Percentiles rank a stretch among this genome's conserved stretches.
phyloP scores from a whole-genome alignment of 2,797 vertebrate species.

The Urophycis tenuis region DNA sequence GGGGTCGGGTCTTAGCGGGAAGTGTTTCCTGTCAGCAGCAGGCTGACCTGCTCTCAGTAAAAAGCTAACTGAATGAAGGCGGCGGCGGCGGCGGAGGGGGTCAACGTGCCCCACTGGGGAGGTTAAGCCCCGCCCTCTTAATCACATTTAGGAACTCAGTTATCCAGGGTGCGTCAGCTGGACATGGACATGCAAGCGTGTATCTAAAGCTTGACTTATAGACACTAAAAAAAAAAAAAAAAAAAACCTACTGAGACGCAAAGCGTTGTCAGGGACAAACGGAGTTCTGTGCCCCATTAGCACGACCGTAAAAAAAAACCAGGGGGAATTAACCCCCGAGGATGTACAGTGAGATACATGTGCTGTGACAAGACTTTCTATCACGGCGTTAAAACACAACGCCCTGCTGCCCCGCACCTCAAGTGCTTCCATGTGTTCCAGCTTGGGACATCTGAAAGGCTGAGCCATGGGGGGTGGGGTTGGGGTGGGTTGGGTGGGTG shows the following conservation, averaged over 20 bases:
- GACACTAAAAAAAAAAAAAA: constrained; percentile 41
- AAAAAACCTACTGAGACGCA: too few species aligned
- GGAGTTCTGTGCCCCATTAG: constrained; percentile 50
- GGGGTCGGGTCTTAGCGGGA: constrained; percentile 32
- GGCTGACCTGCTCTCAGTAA: constrained; percentile 52
- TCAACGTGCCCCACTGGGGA: constrained; percentile 52
- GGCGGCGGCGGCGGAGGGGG: constrained; percentile 7
- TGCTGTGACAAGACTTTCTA: constrained; percentile 41
- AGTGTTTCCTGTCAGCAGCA: constrained; percentile 42
- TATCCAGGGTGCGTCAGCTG: constrained; percentile 19
- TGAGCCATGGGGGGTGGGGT: background rate
- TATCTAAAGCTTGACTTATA: constrained; percentile 12
- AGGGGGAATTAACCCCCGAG: constrained; percentile 29
- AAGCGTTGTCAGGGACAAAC: constrained; percentile 27
- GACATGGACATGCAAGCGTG: constrained; percentile 26
- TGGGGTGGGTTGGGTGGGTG: too few species aligned
- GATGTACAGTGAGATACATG: constrained; percentile 40
- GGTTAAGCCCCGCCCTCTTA: constrained; percentile 41
- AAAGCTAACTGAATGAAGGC: constrained; percentile 46
- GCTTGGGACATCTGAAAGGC: background rate
- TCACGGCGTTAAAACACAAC: constrained; percentile 38
- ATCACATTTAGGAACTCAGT: constrained; percentile 36
- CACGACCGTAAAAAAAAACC: constrained; percentile 28
- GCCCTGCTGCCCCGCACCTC: background rate
- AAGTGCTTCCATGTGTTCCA: constrained; percentile 49